A percentile compares a stretch with the other conserved stretches of the same genome.
These are phyloP conservation scores for Drosophila parabipectinata DNA, from an alignment of 1,140 invertebrate genomes.

Conservation along the genomic window DNA sequence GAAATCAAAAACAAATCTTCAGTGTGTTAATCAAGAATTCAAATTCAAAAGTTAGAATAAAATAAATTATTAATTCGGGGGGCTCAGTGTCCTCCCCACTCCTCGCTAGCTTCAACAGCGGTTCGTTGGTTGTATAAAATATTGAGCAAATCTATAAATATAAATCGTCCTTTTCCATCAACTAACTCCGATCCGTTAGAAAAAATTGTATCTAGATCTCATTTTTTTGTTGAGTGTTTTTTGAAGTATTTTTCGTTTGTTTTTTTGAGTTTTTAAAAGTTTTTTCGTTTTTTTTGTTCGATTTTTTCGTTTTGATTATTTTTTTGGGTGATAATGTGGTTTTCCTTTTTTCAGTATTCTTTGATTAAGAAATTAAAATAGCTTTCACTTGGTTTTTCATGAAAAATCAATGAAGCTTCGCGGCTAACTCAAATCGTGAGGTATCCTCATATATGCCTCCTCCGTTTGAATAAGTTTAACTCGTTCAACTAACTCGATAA, in stretches of 20 bases:
- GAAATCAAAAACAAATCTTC: constrained; percentile 12
- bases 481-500: constrained; percentile 68
- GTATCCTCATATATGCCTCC: constrained; percentile 30
- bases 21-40: constrained; percentile 50
- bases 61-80: constrained; percentile 44
- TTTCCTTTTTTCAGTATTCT: constrained; percentile 33
- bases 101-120: background rate
- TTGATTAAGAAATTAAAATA: constrained; percentile 32
- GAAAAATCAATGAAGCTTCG: constrained; percentile 76
- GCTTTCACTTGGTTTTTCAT: constrained; percentile 71
- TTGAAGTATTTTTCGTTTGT: constrained; percentile 56
- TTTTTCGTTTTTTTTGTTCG: constrained; percentile 62
- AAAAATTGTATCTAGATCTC: constrained; percentile 55
- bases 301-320: constrained; percentile 37
- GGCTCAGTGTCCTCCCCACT: constrained; percentile 20
- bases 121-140: constrained; percentile 62
- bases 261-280: constrained; percentile 32
- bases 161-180: constrained; percentile 24
- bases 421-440: constrained; percentile 49
- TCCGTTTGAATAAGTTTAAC: constrained; percentile 58
- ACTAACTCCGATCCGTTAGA: constrained; percentile 60
- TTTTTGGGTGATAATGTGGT: constrained; percentile 59
- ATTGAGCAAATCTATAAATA: constrained; percentile 43
- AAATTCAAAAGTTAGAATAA: constrained; percentile 25
- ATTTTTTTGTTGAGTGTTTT: constrained; percentile 45